A percentile compares a stretch with the other conserved stretches of the same genome.
phyloP scores from a whole-genome alignment of 1,140 invertebrate genomes.

The Macrocentrus cingulum region DNA sequence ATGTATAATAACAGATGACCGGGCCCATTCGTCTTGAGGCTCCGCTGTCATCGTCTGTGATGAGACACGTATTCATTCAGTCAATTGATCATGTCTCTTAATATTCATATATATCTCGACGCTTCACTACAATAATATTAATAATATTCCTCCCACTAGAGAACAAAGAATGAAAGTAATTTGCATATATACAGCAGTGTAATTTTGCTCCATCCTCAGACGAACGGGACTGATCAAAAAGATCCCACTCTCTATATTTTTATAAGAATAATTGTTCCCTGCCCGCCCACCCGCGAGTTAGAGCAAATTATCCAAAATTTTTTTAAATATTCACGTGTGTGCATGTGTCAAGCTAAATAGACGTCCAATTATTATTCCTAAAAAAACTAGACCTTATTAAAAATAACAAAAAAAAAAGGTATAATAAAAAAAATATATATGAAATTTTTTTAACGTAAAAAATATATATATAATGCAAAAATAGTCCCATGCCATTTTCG shows the following conservation, averaged over 20 bases:
- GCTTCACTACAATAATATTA: too few species aligned
- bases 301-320: background rate
- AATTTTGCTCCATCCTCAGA: slow-evolving; percentile 16
- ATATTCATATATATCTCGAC: background rate
- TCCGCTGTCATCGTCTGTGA: slow-evolving; percentile 1
- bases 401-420: background rate
- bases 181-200: background rate
- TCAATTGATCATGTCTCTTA: slow-evolving; percentile 17
- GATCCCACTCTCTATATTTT: slow-evolving; percentile 22
- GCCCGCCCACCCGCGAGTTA: too few species aligned
- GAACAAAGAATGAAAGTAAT: slow-evolving; percentile 13
- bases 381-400: slow-evolving; percentile 7
- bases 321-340: slow-evolving; percentile 13
- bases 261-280: slow-evolving; percentile 2
- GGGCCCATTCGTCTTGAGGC: slow-evolving; percentile 21
- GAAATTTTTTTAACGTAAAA: background rate
- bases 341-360: slow-evolving; percentile 10
- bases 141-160: background rate
- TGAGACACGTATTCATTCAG: slow-evolving; percentile 4
- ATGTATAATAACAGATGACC: slow-evolving; percentile 22
- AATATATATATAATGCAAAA: too few species aligned
- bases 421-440: background rate
- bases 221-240: slow-evolving; percentile 19
- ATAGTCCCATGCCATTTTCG: slow-evolving; percentile 12
- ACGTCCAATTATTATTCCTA: slow-evolving; percentile 6